phyloP scores from a whole-genome alignment of 2,888 invertebrate genomes.

The Sinopyrophorus schimmeli region DNA sequence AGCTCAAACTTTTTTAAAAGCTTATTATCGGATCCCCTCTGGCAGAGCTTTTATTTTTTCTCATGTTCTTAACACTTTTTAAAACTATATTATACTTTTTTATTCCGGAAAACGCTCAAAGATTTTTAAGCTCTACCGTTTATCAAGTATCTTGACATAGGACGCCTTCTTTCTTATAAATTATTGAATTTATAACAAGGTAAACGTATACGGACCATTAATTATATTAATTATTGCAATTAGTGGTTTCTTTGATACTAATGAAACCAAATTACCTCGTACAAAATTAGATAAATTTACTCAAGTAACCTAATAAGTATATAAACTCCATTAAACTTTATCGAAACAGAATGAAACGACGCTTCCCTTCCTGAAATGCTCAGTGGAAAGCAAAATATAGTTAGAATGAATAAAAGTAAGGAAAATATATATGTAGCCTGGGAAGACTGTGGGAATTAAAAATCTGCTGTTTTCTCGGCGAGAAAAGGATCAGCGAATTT shows the following conservation, averaged over 20 bases:
- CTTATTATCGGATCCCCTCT: constrained; percentile 54
- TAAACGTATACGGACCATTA: no score
- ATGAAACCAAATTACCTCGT: no score
- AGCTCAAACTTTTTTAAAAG: constrained; percentile 56
- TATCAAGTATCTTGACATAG: constrained; percentile 29
- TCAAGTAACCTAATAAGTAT: no score
- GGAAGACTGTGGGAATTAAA: constrained; percentile 58
- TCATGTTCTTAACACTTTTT: constrained; percentile 54
- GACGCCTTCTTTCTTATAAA: no score
- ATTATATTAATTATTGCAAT: no score
- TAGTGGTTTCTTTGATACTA: no score
- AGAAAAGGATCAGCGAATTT: constrained; percentile 37
- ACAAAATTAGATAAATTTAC: no score
- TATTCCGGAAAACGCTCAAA: constrained; percentile 33
- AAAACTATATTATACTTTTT: constrained; percentile 54
- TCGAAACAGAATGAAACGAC: no score
- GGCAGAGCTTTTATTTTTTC: constrained; percentile 47
- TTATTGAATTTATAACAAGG: no score
- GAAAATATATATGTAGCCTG: constrained; percentile 55
- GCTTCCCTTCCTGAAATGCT: no score
- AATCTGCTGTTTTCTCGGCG: constrained; percentile 56
- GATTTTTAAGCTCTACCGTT: constrained; percentile 33
- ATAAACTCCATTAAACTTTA: no score
- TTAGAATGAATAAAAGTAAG: constrained; percentile 48
- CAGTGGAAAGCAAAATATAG: constrained; percentile 30